Conservation (phyloP, 2,888 invertebrate species). For the Noctua janthe region DNA sequence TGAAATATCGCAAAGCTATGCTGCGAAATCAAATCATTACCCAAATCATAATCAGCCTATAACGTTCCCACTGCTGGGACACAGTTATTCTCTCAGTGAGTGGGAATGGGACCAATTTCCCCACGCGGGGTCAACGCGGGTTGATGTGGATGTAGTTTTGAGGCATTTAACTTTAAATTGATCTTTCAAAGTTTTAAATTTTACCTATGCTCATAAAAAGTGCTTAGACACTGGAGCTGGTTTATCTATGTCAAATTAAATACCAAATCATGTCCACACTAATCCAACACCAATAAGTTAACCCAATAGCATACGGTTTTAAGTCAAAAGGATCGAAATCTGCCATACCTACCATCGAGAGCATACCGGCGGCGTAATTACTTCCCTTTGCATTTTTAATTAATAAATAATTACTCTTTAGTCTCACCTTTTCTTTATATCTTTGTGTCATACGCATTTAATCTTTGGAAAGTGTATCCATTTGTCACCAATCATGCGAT, state of each 20-base stretch:
- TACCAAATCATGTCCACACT: not conserved
- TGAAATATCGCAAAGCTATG: too few relatives aligned
- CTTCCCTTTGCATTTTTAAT: constrained; percentile 44
- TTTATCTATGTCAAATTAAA: too few relatives aligned
- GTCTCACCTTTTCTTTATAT: constrained; percentile 37
- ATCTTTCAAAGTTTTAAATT: too few relatives aligned
- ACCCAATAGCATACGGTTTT: constrained; percentile 53
- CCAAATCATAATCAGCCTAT: too few relatives aligned
- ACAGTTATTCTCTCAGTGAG: too few relatives aligned
- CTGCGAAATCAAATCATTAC: too few relatives aligned
- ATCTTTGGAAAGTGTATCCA: constrained; percentile 17
- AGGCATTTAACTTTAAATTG: too few relatives aligned
- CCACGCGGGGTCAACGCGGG: too few relatives aligned
- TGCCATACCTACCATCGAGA: constrained; percentile 31
- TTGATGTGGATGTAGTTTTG: too few relatives aligned
- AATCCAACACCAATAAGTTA: constrained; percentile 22
- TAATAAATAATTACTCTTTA: constrained; percentile 13
- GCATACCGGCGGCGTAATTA: constrained; percentile 26
- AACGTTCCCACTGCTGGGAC: too few relatives aligned
- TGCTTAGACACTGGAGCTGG: too few relatives aligned
- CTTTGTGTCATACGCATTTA: constrained; percentile 9
- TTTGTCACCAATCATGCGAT: not conserved
- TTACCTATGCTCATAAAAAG: not conserved
- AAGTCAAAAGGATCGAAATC: constrained; percentile 56
- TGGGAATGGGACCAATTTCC: too few relatives aligned